Base-by-base conservation (phyloP, 92 coral and sea anemone species). In the Actinostola sp. region DNA sequence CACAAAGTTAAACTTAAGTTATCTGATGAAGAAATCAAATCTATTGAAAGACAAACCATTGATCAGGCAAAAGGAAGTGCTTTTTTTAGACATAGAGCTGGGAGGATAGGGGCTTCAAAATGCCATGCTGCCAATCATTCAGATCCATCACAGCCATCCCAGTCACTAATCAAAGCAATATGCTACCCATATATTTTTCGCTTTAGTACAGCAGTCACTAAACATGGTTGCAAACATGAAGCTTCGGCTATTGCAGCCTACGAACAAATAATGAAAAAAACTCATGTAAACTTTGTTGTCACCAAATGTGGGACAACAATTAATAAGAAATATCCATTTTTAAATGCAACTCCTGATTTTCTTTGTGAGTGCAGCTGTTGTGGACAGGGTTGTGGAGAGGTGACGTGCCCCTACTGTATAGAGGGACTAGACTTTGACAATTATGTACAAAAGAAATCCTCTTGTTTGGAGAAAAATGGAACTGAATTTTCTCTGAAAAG, bases 281-380 rank as follows among this genome's bases (percentile, higher is more conserved):
- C n/a, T 48, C 82, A 86, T n/a, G 16, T 3, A 5, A 81, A 85
- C 38, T 80, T 73, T 55, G 34, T 41, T 31, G 27, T 85, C 1
- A 39, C 12, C 4, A 61, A 52, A 59, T 88, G 86, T 75, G 89
- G 89, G 3, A 35, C 61, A 4, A 50, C 84, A 39, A 70, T 88
- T 0, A 76, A 76, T 69, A 53, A 83, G 58, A 50, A 83, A 14
- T 46, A 69, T 62, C 70, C 88, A 4, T 79, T 77, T 77, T 11
- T 89, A 20, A 87, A 89, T 76, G 88, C 89, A 16, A 75, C 94
- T 9, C 88, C 89, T 31, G 82, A 89, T 34, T 84, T 89, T 44
- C 53, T 89, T 19, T 84, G 82, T 49, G 3, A 31, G 0, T 84
- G 90, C 72, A 81, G 71, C 57, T 89, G 94, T 31, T 89, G 90